Evolutionary conservation across 2,113 vertebrate genomes (phyloP).

Genomic region (Poeciliopsis prolifica): DNA sequence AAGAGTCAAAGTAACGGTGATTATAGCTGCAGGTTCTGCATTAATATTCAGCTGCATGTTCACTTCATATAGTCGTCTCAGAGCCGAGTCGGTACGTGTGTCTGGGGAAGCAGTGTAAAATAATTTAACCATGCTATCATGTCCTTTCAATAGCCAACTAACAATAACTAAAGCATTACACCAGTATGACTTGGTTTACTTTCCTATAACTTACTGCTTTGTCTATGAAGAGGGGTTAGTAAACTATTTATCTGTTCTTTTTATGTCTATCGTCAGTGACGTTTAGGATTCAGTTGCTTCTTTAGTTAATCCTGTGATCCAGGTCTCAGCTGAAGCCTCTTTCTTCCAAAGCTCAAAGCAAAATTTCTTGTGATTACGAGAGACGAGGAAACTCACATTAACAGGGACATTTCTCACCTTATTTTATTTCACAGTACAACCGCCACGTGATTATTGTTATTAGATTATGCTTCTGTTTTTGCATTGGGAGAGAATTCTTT

Average conservation of each 20-base stretch:
- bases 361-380: constrained; percentile 36
- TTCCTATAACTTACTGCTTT: constrained; percentile 44
- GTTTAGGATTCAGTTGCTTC: constrained; percentile 47
- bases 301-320: constrained; percentile 55
- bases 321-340: constrained; percentile 27
- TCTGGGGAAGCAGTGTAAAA: constrained; percentile 64
- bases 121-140: constrained; percentile 67
- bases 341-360: constrained; percentile 45
- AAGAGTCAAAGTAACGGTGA: constrained; percentile 12
- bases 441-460: neutral
- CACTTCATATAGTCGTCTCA: constrained; percentile 44
- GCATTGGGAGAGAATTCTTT: constrained; percentile 42
- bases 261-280: constrained; percentile 59
- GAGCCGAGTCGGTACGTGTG: constrained; percentile 34
- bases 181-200: constrained; percentile 57
- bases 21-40: constrained; percentile 41
- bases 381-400: neutral
- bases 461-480: neutral
- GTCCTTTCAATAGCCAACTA: constrained; percentile 72
- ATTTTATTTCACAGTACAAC: neutral
- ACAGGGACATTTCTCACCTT: neutral
- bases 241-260: constrained; percentile 54
- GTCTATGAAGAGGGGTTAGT: constrained; percentile 60
- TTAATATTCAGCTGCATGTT: constrained; percentile 55
- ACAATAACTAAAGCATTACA: constrained; percentile 73